Conservation (phyloP, 2,888 invertebrate species). For the Lasioglossum marginatum region DNA sequence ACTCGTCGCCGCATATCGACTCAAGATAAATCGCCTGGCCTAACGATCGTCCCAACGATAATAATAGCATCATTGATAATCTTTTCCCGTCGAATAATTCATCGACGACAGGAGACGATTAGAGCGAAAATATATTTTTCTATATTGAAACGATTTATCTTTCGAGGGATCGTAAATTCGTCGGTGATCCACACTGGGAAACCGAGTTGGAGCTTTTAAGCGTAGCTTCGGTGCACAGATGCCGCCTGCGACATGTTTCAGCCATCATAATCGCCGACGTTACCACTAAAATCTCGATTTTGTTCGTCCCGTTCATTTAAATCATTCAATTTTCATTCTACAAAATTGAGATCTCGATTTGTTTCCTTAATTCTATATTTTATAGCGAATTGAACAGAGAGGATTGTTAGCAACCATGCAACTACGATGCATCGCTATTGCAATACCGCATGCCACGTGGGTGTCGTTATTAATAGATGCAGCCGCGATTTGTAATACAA, state of each 20-base stretch:
- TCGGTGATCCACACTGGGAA: background rate
- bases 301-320: background rate
- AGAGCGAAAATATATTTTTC: background rate
- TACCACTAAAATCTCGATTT: background rate
- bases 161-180: background rate
- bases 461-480: conserved; percentile 49
- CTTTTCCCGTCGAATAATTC: background rate
- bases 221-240: conserved; percentile 48
- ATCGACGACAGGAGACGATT: background rate
- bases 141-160: background rate
- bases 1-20: conserved; percentile 38
- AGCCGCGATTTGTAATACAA: conserved; percentile 36
- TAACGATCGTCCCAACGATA: background rate
- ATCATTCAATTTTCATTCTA: background rate
- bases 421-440: background rate
- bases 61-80: background rate
- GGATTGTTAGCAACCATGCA: background rate
- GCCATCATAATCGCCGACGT: background rate
- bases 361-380: background rate
- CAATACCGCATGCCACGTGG: background rate
- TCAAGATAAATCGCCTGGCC: conserved; percentile 41
- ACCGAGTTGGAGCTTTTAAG: conserved; percentile 10
- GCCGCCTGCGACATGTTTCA: conserved; percentile 49
- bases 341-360: background rate
- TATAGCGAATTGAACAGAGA: accelerated